phyloP scores from a whole-genome alignment of 2,888 invertebrate species.

The Poecilobothrus nobilitatus region DNA sequence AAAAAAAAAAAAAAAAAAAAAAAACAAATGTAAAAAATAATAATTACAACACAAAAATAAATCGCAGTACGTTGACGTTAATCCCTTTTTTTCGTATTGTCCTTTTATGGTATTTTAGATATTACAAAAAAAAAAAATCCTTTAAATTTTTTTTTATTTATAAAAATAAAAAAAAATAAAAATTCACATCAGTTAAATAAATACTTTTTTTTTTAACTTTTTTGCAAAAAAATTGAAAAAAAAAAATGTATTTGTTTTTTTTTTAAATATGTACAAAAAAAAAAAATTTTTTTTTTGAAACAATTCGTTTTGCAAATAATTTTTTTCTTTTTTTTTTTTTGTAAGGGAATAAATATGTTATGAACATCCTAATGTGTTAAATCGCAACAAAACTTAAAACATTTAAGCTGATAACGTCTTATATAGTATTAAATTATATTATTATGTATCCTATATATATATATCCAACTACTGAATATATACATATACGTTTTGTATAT shows the following conservation, averaged over 20 bases:
- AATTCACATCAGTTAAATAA: not conserved
- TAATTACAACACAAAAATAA: not conserved
- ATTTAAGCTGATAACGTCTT: not conserved
- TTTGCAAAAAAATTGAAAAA: not conserved
- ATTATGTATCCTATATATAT: no score
- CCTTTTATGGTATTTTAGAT: conserved; percentile 2
- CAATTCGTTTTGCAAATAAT: not conserved
- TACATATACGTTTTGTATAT: not conserved
- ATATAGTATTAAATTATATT: not conserved
- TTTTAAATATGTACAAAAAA: not conserved
- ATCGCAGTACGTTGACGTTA: not conserved
- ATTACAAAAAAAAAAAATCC: not conserved
- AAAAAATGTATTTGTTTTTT: not conserved
- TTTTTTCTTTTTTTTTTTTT: not conserved
- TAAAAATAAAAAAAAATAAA: not conserved
- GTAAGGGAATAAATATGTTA: not conserved
- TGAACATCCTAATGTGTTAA: not conserved
- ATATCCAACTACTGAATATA: not conserved
- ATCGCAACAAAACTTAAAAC: conserved; percentile 1
- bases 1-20: not conserved
- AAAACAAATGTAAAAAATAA: not conserved
- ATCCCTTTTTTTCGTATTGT: not conserved
- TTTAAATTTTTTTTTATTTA: not conserved
- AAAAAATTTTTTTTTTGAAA: not conserved
- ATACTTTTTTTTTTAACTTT: not conserved